Evolutionary conservation across 1,140 invertebrate species (phyloP), one percentile per base, ranked within the genome.

Genomic region (Agrypnia vestita): DNA sequence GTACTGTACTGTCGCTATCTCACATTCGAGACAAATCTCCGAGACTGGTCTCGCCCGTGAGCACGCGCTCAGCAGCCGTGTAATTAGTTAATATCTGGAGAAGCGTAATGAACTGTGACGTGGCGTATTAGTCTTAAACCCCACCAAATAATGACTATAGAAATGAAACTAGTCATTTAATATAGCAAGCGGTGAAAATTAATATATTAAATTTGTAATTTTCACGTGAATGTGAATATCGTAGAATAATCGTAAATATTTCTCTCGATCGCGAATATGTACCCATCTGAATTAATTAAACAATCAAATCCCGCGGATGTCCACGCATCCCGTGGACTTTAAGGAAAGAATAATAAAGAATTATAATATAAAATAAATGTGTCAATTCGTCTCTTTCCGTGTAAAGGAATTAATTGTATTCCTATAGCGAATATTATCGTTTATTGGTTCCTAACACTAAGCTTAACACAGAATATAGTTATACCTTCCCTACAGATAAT

Each of bases 121-220:
- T 61, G 15, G 17, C 1, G 4, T 44, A 64, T 71, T 74, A 74
- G 51, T 74, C 72, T 25, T 47, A 59, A 71, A 46, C 67, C 55
- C 79, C 74, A 78, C 80, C 80, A 72, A 76, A 78, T 78, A 67
- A 78, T 73, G 76, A 73, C 69, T 78, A 78, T 49, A 51, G 78
- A 21, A 71, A 17, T 64, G 56, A 78, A 79, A 53, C 80, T 82
- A 82, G 80, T 82, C 80, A 64, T 71, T 62, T 51, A 73, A 67
- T 55, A 44, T 72, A 76, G 61, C 74, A 80, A 59, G 17, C 53
- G 19, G 47, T 71, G 11, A 71, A 53, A 71, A 51, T 49, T 49
- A 12, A 71, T 71, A 53, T 49, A 46, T 76, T 71, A 56, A 49
- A 15, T 25, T 72, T 25, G 35, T 69, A 25, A 17, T 61, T 64